Percentiles rank a stretch among this genome's conserved stretches.
phyloP scores from a whole-genome alignment of 1,140 invertebrate species.

The Panulirus ornatus region DNA sequence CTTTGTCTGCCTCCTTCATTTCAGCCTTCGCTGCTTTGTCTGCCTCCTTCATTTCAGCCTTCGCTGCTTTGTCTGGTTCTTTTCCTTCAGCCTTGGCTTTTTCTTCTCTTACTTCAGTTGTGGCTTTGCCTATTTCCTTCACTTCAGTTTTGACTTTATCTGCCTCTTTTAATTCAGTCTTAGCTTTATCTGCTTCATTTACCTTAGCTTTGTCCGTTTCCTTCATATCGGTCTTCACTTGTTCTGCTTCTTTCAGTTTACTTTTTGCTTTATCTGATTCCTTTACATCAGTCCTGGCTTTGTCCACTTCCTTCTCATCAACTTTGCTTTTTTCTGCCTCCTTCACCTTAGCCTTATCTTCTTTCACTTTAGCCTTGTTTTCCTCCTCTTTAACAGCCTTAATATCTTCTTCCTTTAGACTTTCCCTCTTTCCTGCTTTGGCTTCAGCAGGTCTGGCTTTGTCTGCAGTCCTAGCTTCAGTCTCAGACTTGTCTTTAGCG shows the following conservation, averaged over 20 bases:
- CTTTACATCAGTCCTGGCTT: background rate
- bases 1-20: conserved; percentile 3
- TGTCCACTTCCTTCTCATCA: conserved; percentile 11
- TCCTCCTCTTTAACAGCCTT: conserved; percentile 14
- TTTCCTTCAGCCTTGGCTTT: background rate
- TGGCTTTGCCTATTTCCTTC: background rate
- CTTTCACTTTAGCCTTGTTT: conserved; percentile 28
- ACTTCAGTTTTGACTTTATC: background rate
- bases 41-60: background rate
- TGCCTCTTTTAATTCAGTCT: conserved; percentile 12
- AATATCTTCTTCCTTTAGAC: background rate
- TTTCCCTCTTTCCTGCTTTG: conserved; percentile 1
- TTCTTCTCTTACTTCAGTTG: background rate
- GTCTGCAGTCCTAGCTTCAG: background rate
- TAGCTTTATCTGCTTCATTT: background rate
- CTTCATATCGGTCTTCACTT: background rate
- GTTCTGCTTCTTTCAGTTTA: background rate
- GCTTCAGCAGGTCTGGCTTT: background rate
- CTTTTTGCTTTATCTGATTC: background rate
- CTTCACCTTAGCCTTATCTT: background rate
- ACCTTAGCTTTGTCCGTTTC: conserved; percentile 10
- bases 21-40: background rate
- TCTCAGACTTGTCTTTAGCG: no score
- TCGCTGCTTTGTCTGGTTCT: background rate
- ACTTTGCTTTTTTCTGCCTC: background rate